Conservation (phyloP, 1,140 invertebrate species). For the Microplitis mediator region DNA sequence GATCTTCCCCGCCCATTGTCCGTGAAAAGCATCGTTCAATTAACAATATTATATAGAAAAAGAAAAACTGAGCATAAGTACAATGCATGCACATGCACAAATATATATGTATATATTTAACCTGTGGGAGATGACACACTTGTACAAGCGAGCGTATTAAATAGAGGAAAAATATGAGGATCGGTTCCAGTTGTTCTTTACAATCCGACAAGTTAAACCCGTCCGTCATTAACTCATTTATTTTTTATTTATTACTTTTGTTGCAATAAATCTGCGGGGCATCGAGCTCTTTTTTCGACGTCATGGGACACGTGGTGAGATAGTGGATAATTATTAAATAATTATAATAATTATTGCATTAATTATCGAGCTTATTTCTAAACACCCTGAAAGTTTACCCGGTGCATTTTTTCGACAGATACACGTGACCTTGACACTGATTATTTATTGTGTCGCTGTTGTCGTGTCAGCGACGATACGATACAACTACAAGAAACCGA, state of each 20-base stretch:
- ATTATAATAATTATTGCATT: not conserved
- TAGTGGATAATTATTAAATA: not conserved
- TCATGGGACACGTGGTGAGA: constrained; percentile 28
- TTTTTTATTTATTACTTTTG: not conserved
- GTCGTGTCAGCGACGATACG: not conserved
- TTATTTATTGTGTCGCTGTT: not conserved
- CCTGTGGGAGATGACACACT: constrained; percentile 25
- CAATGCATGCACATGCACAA: too few species aligned
- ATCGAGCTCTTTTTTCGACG: not conserved
- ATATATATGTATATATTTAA: constrained; percentile 1
- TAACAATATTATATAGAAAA: not conserved
- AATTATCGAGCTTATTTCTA: not conserved
- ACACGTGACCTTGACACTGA: constrained; percentile 15
- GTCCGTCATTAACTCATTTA: not conserved
- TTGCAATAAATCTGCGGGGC: too few species aligned
- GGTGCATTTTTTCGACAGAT: constrained; percentile 19
- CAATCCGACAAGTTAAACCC: constrained; percentile 16
- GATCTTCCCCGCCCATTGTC: constrained; percentile 4
- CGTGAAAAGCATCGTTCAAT: not conserved
- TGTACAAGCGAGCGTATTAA: constrained; percentile 33
- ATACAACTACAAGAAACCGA: constrained; percentile 10
- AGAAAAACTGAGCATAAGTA: not conserved
- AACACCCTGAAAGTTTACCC: constrained; percentile 2
- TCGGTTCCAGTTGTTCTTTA: constrained; percentile 13
- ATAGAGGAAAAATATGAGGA: constrained; percentile 30